Percentiles rank a stretch among this genome's conserved stretches.
Evolutionary conservation across 2,797 vertebrate genomes (phyloP).

Genomic region (Antennarius maculatus): DNA sequence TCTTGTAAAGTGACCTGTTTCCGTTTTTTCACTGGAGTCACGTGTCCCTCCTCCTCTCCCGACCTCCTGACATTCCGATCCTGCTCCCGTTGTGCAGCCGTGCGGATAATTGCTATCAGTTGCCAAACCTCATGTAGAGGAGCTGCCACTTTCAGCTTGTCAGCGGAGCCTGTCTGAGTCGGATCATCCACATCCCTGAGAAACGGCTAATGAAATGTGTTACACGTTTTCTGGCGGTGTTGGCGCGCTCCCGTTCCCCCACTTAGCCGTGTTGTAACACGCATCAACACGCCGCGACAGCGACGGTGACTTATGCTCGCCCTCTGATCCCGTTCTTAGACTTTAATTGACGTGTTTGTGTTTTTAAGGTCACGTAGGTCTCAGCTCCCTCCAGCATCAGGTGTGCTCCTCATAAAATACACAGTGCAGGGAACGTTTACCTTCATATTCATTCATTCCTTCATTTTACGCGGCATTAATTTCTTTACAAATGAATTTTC

Average conservation of each 20-base stretch:
- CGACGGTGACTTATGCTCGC: constrained; percentile 26
- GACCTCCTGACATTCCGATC: constrained; percentile 2
- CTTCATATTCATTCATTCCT: constrained; percentile 4
- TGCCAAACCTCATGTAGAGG: constrained; percentile 28
- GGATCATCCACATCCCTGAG: constrained; percentile 16
- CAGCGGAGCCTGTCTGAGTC: constrained; percentile 11
- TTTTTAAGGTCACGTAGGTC: constrained; percentile 34
- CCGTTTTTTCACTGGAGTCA: not conserved
- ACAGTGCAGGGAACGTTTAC: constrained; percentile 7
- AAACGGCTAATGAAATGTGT: constrained; percentile 44
- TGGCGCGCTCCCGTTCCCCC: constrained; percentile 2
- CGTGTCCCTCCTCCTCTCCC: not conserved
- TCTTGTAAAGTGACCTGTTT: not conserved
- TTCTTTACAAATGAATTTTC: not conserved
- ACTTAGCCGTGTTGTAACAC: constrained; percentile 5
- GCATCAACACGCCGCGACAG: constrained; percentile 2
- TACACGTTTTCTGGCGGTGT: constrained; percentile 16
- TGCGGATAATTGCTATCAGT: constrained; percentile 51
- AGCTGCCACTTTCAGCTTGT: constrained; percentile 17
- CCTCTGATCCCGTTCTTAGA: constrained; percentile 24
- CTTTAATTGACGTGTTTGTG: constrained; percentile 35
- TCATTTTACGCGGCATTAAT: not conserved
- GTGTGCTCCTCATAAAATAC: constrained; percentile 39
- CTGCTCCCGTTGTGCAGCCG: constrained; percentile 26
- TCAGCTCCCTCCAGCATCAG: constrained; percentile 41